phyloP scores from a whole-genome alignment of 2,113 vertebrate species.

The Myrmophylax atrothorax region DNA sequence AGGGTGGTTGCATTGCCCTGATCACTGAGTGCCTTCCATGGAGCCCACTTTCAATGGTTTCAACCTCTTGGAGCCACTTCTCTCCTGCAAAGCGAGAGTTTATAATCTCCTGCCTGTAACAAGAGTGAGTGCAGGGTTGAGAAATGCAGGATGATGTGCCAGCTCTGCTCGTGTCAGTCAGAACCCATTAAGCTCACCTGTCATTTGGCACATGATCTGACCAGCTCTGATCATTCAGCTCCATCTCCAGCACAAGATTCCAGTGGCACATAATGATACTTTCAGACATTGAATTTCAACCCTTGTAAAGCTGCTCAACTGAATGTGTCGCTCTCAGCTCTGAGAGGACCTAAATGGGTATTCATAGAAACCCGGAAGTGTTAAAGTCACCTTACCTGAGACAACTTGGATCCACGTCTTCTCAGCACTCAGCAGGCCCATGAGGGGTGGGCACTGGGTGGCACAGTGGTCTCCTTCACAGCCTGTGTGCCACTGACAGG shows the following conservation, averaged over 20 bases:
- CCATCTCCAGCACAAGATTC: neutral
- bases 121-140: neutral
- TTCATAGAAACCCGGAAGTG: neutral
- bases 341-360: neutral
- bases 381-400: neutral
- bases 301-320: neutral
- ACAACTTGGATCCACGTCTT: accelerated
- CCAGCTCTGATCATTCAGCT: neutral
- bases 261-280: neutral
- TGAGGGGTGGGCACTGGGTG: too few species aligned
- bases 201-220: neutral
- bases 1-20: neutral
- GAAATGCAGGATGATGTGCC: neutral
- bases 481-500: accelerated
- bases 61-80: neutral
- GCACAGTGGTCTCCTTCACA: accelerated
- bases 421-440: accelerated
- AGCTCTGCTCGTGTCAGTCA: neutral
- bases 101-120: neutral
- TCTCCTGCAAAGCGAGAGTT: neutral
- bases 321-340: neutral
- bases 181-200: neutral
- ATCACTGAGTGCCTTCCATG: neutral
- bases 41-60: neutral
- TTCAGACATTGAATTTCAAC: neutral